Evolutionary conservation across 2,888 invertebrate species (phyloP).

Genomic region (Trichogramma dendrolimi): DNA sequence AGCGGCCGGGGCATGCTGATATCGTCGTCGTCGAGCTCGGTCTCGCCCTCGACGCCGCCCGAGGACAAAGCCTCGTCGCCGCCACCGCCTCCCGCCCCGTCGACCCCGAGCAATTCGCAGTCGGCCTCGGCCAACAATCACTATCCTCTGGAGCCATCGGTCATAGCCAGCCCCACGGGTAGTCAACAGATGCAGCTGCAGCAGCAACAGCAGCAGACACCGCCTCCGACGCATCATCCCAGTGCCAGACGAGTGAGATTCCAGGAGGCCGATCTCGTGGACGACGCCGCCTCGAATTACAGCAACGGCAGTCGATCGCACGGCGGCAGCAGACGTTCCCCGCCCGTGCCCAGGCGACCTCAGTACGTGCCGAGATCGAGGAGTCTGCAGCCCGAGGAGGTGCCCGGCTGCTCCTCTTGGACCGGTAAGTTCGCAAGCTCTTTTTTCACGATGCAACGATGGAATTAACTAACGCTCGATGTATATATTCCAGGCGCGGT

Average conservation of each 20-base stretch:
- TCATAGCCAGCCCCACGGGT: not conserved
- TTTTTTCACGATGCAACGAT: not conserved
- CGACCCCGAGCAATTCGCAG: slow-evolving; percentile 25
- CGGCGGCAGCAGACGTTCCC: slow-evolving; percentile 31
- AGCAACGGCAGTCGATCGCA: not conserved
- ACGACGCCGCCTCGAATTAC: slow-evolving; percentile 22
- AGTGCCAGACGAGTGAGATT: slow-evolving; percentile 54
- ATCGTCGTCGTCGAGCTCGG: slow-evolving; percentile 27
- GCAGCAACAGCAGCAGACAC: not conserved
- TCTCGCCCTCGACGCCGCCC: slow-evolving; percentile 25
- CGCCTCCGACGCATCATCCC: slow-evolving; percentile 4
- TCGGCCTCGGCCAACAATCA: slow-evolving; percentile 27
- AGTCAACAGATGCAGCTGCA: not conserved
- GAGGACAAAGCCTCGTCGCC: slow-evolving; percentile 23
- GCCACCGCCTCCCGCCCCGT: slow-evolving; percentile 30
- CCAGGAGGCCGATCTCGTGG: slow-evolving; percentile 50
- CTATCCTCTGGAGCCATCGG: slow-evolving; percentile 25
- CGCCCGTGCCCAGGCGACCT: slow-evolving; percentile 50
- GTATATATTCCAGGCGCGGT: too few species aligned
- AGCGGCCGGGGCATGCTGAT: slow-evolving; percentile 13
- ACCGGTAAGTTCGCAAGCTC: slow-evolving; percentile 32
- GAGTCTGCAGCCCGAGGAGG: slow-evolving; percentile 57
- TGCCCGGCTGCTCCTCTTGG: slow-evolving; percentile 48
- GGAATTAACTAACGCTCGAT: not conserved
- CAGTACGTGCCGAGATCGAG: slow-evolving; percentile 53